Evolutionary conservation across 2,888 invertebrate genomes (phyloP).

Genomic region (Ceratothoa steindachneri): DNA sequence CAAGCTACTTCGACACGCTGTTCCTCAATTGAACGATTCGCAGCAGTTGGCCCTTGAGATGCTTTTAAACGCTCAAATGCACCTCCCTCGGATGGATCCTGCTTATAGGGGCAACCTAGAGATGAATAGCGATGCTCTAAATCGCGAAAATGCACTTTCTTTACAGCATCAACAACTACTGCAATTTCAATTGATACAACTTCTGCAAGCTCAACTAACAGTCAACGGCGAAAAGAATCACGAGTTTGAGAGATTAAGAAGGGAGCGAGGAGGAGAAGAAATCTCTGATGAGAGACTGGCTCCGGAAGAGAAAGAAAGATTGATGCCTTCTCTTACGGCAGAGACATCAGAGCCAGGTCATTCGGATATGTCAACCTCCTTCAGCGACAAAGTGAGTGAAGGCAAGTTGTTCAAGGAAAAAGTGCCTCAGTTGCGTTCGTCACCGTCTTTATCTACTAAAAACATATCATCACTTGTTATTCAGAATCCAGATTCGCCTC

Average conservation of each 20-base stretch:
- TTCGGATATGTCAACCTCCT: conserved; percentile 4
- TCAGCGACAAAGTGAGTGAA: neutral
- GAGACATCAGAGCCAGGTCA: conserved; percentile 2
- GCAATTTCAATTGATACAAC: conserved; percentile 87
- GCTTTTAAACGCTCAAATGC: neutral
- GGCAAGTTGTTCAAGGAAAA: conserved; percentile 6
- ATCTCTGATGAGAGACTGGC: neutral
- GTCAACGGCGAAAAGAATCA: neutral
- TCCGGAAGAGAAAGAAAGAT: conserved; percentile 1
- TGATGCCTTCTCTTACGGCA: neutral
- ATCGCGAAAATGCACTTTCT: conserved; percentile 58
- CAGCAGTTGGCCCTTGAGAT: neutral
- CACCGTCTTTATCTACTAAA: conserved; percentile 75
- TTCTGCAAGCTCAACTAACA: conserved; percentile 84
- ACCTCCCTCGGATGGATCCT: neutral
- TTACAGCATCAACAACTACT: conserved; percentile 92
- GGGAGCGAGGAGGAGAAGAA: neutral
- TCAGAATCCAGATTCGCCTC: conserved; percentile 50
- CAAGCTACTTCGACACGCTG: neutral
- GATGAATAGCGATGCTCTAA: neutral
- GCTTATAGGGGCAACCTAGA: neutral
- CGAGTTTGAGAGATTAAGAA: neutral
- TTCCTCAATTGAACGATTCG: neutral
- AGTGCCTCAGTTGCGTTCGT: conserved; percentile 57
- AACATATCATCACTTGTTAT: conserved; percentile 56